Evolutionary conservation across 2,888 invertebrate species (phyloP), one percentile per base, ranked within the genome.

Genomic region (Agrenia bidenticulata): DNA sequence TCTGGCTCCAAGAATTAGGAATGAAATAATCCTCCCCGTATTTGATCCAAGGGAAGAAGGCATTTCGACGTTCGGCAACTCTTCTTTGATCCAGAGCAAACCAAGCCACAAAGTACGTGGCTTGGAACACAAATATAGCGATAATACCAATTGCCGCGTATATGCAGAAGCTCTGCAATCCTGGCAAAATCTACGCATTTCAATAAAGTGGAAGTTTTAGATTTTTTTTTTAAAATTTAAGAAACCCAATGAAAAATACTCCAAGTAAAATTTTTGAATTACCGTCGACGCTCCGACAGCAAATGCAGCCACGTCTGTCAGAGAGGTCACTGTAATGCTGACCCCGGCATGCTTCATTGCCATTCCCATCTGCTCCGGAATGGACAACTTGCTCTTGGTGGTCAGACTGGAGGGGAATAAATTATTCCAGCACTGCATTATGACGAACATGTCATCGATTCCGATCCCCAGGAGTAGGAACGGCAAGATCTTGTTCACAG

Each of bases 381-480:
- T 77, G 15, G 87, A 79, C 70, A 63, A 50, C 55, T 71, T 64
- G 53, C 39, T 57, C 17, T 58, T 42, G 7, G 17, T 42, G 2
- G 21, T 42, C 39, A 58, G 41, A 4, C 50, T n/a, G 1, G 51
- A 26, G 1, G 61, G 45, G 50, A 42, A 56, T 1, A 82, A 76
- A 77, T 88, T 86, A 68, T 86, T 85, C 88, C 88, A 89, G 77
- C 88, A 87, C 13, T 89, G 87, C 81, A 87, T 85, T 81, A 91
- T 88, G 0, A 92, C 89, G 79, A 92, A 90, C 85, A 90, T 89
- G 78, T 92, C 91, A 77, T 92, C 91, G 24, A 91, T 86, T 77
- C 84, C 83, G 73, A 89, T 83, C 66, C 90, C 90, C 85, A 91
- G 86, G 19, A 92, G 79, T 64, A 92, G 82, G 79, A 92, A 90